Evolutionary conservation across 37 sponge, comb jelly and placozoan genomes (phyloP), one percentile per base, ranked within the genome.

Genomic region (Cladorhizidae sp.): DNA sequence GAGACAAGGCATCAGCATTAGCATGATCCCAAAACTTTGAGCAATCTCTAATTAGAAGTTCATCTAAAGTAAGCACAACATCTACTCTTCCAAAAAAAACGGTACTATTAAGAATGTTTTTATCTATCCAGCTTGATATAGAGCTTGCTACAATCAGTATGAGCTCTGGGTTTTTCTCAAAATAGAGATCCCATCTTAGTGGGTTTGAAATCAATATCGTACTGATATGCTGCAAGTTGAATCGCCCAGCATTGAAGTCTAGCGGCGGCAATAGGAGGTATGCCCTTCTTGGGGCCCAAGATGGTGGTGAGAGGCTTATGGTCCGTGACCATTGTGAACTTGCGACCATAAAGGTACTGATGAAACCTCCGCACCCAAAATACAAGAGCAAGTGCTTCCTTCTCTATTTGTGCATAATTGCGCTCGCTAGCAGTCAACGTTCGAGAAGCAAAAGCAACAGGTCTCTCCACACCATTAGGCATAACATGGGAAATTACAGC

Each of bases 1-100:
- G 72, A n/a, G 83, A 88, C 26, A 81, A 52, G 0, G 56, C 78
- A 88, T 88, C 88, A 20, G 84, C 79, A 74, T 88, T 88, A 58
- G 58, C 35, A 79, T 87, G 87, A 21, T 50, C 45, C 11, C 17
- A 17, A 20, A 17, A 20, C 17, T n/a, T n/a, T n/a, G n/a, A n/a
- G n/a, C n/a, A n/a, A n/a, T n/a, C n/a, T n/a, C n/a, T n/a, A n/a
- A n/a, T n/a, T n/a, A n/a, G n/a, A n/a, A n/a, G n/a, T n/a, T n/a
- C n/a, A n/a, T n/a, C n/a, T n/a, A n/a, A n/a, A n/a, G n/a, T n/a
- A n/a, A n/a, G n/a, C n/a, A n/a, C n/a, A n/a, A n/a, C n/a, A n/a
- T n/a, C n/a, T n/a, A n/a, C n/a, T n/a, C n/a, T n/a, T n/a, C n/a
- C n/a, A n/a, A n/a, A n/a, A n/a, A n/a, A n/a, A n/a, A n/a, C n/a